Percentiles rank a stretch among this genome's conserved stretches.
These are phyloP conservation scores for Hylia prasina DNA, from an alignment of 2,113 vertebrate species.

Conservation along the genomic window DNA sequence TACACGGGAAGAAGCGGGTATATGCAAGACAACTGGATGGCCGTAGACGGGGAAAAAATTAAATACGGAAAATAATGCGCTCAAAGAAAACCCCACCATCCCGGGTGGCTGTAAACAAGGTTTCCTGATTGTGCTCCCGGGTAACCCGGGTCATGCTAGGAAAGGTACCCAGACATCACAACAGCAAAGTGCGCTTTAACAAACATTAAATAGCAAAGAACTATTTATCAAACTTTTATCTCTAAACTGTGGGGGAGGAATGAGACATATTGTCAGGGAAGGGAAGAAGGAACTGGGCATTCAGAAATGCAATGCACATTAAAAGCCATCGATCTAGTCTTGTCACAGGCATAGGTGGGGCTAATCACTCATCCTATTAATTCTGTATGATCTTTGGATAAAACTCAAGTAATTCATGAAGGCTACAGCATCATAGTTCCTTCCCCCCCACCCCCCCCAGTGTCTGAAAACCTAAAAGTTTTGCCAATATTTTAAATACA, in stretches of 20 bases:
- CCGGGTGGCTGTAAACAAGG: not conserved
- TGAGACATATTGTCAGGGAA: not conserved
- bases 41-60: rapidly evolving
- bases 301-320: not conserved
- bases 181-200: not conserved
- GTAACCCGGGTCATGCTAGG: not conserved
- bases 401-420: not conserved
- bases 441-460: no score
- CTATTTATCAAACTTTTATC: not conserved
- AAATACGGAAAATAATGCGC: not conserved
- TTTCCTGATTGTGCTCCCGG: not conserved
- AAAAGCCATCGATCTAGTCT: not conserved
- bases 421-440: not conserved
- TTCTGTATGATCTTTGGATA: not conserved
- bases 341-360: not conserved
- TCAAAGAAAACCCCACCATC: not conserved
- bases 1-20: not conserved
- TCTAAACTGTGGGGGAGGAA: not conserved
- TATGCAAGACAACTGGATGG: not conserved
- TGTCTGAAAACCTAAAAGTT: not conserved
- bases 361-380: not conserved
- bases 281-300: not conserved
- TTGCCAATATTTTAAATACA: not conserved
- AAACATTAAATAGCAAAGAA: not conserved
- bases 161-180: not conserved